Evolutionary conservation across 2,797 vertebrate genomes (phyloP), one percentile per base, ranked within the genome.

Genomic region (Cichlasoma orientale): DNA sequence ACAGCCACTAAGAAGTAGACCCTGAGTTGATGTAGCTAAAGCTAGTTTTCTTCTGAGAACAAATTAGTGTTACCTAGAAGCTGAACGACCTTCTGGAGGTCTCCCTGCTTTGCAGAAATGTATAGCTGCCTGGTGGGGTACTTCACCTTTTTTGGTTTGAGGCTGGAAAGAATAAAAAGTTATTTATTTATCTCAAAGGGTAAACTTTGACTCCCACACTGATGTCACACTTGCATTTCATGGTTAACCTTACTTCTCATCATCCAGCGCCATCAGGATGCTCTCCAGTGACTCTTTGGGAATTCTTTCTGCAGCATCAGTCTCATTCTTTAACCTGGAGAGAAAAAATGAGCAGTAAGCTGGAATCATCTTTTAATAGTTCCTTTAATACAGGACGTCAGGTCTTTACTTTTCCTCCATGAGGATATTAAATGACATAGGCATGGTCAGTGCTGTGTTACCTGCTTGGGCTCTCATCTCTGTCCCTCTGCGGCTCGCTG

Each of bases 41-140:
- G 61, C 16, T 14, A 47, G 27, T 47, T 47, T 47, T 66, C 16
- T 47, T 21, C 12, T 7, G 18, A 52, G 5, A 13, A 29, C 5
- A 38, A 5, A 21, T 47, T 3, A 21, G 3, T 50, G 88, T 94
- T 96, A 99, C 98, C 97, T 82, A 99, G 74, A 94, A 99, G 98
- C 79, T 98, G 96, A 72, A 99, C 94, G 72, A 99, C 98, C 77
- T 97, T 98, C 92, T 99, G 98, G 36, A 99, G 95, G 82, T 99
- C 98, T 41, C 98, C 98, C 89, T 97, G 96, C 89, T 97, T 96
- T 9, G 98, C 97, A 21, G 98, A 98, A 90, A 97, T 95, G 89
- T 97, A 98, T 41, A 99, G 92, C 94, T 99, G 97, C 85, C 97
- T 97, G 0, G 96, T 95, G 12, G 97, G 97, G 89, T 97, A 97